Conservation (phyloP, 2,888 invertebrate genomes). For the Lingula anatina region DNA sequence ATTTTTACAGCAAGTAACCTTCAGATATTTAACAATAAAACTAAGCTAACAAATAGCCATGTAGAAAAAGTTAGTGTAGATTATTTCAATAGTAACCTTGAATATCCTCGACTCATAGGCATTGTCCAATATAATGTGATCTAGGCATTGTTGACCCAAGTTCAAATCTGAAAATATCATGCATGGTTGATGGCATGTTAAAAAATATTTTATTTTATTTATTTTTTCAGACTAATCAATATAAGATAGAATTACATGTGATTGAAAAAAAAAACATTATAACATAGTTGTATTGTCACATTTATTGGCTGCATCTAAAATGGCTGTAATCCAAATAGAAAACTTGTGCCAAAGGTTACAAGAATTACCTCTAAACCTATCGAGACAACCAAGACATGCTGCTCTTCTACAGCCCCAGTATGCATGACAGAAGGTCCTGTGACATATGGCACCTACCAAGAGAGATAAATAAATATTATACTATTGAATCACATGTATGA, state of each 20-base stretch:
- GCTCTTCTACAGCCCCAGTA: constrained; percentile 47
- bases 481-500: no score
- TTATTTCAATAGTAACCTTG: constrained; percentile 19
- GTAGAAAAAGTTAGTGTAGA: neutral
- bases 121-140: constrained; percentile 34
- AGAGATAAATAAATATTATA: constrained; percentile 1
- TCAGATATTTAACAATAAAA: no score
- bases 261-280: no score
- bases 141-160: constrained; percentile 32
- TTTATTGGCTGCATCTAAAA: no score
- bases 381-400: constrained; percentile 43
- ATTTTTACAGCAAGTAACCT: no score
- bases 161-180: constrained; percentile 38
- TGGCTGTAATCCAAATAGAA: no score
- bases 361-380: constrained; percentile 38
- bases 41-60: neutral
- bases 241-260: neutral
- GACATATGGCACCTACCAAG: constrained; percentile 35
- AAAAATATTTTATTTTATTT: no score
- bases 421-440: constrained; percentile 38
- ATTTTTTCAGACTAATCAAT: no score
- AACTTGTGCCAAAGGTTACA: no score
- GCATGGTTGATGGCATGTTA: no score
- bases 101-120: constrained; percentile 38
- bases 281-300: no score